phyloP scores from a whole-genome alignment of 2,797 vertebrate genomes.

The Xenopus petersii region DNA sequence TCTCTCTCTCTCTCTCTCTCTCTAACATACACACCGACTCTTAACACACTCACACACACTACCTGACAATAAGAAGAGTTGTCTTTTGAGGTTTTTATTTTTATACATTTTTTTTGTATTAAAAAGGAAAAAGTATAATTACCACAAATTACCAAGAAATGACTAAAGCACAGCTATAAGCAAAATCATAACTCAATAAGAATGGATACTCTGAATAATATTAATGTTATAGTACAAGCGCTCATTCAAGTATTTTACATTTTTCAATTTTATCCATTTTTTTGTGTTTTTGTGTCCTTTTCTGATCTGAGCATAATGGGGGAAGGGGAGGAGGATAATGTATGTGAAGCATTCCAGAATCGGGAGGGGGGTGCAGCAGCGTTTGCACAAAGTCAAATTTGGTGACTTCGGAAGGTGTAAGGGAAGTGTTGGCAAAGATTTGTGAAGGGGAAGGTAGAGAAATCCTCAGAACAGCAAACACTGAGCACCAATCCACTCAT shows the following conservation, averaged over 20 bases:
- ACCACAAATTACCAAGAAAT: constrained; percentile 98
- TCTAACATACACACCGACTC: too few species aligned
- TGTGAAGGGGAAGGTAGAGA: background rate
- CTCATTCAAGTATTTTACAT: constrained; percentile 99
- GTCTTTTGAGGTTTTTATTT: constrained; percentile 89
- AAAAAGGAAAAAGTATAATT: constrained; percentile 98
- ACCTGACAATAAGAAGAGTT: background rate
- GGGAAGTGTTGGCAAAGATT: constrained; percentile 19
- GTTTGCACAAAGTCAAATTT: constrained; percentile 21
- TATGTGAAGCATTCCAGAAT: constrained; percentile 78
- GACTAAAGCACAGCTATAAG: constrained; percentile 91
- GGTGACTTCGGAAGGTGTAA: constrained; percentile 16
- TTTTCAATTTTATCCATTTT: constrained; percentile 51
- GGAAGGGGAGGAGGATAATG: constrained; percentile 75
- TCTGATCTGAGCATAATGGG: constrained; percentile 81
- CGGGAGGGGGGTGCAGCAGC: constrained; percentile 67
- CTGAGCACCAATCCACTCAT: too few species aligned
- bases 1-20: too few species aligned
- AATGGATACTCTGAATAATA: constrained; percentile 99
- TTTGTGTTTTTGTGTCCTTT: constrained; percentile 68
- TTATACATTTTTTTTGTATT: constrained; percentile 97
- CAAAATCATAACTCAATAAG: constrained; percentile 97
- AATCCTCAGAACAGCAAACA: too few species aligned
- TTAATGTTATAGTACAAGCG: constrained; percentile 98
- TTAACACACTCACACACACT: too few species aligned